A percentile compares a stretch with the other conserved stretches of the same genome.
Evolutionary conservation across 2,888 invertebrate genomes (phyloP).

Genomic region (Cephus spinipes): DNA sequence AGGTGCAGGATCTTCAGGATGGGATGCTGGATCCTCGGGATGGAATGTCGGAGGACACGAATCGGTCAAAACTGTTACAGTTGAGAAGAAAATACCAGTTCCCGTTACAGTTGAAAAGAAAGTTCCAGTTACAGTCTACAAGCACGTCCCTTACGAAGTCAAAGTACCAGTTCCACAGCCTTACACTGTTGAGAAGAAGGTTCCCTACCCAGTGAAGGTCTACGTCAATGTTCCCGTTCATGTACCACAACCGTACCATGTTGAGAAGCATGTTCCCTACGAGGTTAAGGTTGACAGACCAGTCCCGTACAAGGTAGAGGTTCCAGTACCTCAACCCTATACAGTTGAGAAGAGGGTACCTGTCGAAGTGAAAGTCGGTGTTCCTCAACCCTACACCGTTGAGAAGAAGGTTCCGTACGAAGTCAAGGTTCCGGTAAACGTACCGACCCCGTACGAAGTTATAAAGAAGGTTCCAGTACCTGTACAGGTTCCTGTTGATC

Average conservation of each 20-base stretch:
- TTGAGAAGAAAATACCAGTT: conserved; percentile 45
- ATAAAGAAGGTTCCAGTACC: conserved; percentile 77
- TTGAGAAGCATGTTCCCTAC: conserved; percentile 73
- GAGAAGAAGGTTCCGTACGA: conserved; percentile 72
- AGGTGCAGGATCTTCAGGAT: background rate
- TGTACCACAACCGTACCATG: conserved; percentile 35
- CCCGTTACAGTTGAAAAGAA: conserved; percentile 77
- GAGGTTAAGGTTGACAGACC: conserved; percentile 66
- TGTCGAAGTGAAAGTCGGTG: conserved; percentile 80
- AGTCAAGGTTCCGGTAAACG: conserved; percentile 68
- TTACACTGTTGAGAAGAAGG: conserved; percentile 48
- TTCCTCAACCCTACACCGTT: conserved; percentile 81
- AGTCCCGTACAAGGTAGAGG: conserved; percentile 75
- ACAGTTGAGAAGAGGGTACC: conserved; percentile 74
- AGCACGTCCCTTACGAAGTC: conserved; percentile 80
- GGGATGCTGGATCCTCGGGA: background rate
- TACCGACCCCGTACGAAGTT: conserved; percentile 79
- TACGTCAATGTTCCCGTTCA: conserved; percentile 37
- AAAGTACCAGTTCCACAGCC: conserved; percentile 63
- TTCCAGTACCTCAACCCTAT: conserved; percentile 73
- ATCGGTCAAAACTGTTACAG: conserved; percentile 24
- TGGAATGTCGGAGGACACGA: conserved; percentile 22
- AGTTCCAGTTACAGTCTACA: conserved; percentile 81
- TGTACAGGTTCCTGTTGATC: conserved; percentile 70
- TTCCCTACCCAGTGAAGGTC: conserved; percentile 33